phyloP scores from a whole-genome alignment of 2,797 vertebrate genomes.

The Sarcophilus harrisii region DNA sequence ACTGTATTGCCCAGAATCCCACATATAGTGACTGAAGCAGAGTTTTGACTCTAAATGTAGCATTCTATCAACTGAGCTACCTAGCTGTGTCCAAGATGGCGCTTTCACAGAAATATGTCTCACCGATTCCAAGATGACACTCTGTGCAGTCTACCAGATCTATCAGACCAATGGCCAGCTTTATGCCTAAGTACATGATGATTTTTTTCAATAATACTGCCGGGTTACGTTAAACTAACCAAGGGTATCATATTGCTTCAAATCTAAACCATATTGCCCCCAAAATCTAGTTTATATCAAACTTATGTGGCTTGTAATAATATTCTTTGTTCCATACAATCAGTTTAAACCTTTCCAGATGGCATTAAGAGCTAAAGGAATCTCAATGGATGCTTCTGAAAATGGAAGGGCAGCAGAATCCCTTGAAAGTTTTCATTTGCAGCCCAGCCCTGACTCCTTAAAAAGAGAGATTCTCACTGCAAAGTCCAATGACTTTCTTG shows the following conservation, averaged over 20 bases:
- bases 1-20: background rate
- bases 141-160: background rate
- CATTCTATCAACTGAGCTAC: background rate
- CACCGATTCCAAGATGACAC: background rate
- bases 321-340: background rate
- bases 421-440: background rate
- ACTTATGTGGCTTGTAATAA: background rate
- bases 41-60: background rate
- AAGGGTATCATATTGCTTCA: background rate
- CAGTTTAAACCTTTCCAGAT: background rate
- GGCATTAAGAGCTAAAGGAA: background rate
- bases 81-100: background rate
- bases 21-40: background rate
- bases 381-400: background rate
- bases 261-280: background rate
- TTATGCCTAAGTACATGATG: conserved; percentile 19
- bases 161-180: background rate
- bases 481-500: background rate
- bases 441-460: background rate
- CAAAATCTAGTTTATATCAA: background rate
- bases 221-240: conserved; percentile 1
- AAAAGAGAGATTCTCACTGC: background rate
- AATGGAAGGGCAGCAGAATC: background rate
- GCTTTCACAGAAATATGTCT: background rate
- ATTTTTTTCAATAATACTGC: background rate